These are phyloP conservation scores for Tautogolabrus adspersus DNA, from an alignment of 2,113 vertebrate genomes.

Conservation along the genomic window DNA sequence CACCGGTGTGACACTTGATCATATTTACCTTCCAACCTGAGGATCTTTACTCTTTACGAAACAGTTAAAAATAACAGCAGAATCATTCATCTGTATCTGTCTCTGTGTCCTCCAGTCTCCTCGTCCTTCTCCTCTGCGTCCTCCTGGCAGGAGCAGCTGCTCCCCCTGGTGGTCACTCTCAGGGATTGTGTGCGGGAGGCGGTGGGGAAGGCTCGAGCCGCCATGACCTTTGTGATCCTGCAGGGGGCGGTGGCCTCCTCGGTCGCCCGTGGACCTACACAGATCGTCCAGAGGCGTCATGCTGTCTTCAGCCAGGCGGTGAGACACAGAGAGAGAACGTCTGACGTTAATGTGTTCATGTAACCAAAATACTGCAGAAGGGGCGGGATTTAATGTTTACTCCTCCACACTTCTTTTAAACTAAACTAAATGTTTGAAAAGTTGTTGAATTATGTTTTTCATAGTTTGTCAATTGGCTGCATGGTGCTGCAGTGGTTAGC, in stretches of 20 bases:
- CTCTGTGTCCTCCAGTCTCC: slow-evolving; percentile 8
- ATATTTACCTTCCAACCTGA: neutral
- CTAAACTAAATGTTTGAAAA: too few relatives aligned
- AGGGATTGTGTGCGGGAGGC: slow-evolving; percentile 91
- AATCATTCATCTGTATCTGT: neutral
- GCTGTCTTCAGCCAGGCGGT: slow-evolving; percentile 93
- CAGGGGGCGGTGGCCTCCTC: slow-evolving; percentile 86
- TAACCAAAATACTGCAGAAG: too few relatives aligned
- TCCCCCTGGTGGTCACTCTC: slow-evolving; percentile 88
- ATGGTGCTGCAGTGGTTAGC: too few relatives aligned
- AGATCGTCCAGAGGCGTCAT: slow-evolving; percentile 87
- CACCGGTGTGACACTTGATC: slow-evolving; percentile 36
- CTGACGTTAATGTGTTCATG: neutral
- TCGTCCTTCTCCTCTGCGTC: neutral
- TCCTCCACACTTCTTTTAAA: too few relatives aligned
- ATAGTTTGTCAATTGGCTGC: too few relatives aligned
- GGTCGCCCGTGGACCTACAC: slow-evolving; percentile 75
- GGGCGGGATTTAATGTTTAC: too few relatives aligned
- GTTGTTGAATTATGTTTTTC: too few relatives aligned
- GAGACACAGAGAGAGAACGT: slow-evolving; percentile 56
- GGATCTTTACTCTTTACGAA: too few relatives aligned
- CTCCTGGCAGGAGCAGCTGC: slow-evolving; percentile 90
- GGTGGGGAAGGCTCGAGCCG: slow-evolving; percentile 84
- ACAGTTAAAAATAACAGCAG: neutral
- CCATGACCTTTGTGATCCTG: slow-evolving; percentile 90